Base-by-base conservation (phyloP, 1,140 invertebrate species). In the Halyomorpha halys region DNA sequence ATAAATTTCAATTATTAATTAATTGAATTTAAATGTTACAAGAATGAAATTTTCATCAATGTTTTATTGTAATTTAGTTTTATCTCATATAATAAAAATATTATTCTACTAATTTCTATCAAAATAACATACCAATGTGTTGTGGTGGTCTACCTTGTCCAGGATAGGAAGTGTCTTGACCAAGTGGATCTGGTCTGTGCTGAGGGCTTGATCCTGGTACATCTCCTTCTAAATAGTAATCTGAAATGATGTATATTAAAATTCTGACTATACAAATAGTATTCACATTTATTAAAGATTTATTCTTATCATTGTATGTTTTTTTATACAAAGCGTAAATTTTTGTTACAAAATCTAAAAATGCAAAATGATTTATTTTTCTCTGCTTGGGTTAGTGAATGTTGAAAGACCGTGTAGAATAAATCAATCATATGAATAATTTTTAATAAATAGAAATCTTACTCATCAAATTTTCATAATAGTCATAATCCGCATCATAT, bases 401-500 rank as follows among this genome's bases (percentile, higher is more conserved):
- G n/a, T n/a, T n/a, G n/a, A n/a, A n/a, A n/a, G n/a, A n/a, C n/a
- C n/a, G n/a, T n/a, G n/a, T n/a, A n/a, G n/a, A n/a, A n/a, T n/a
- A n/a, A n/a, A n/a, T n/a, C n/a, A n/a, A n/a, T n/a, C n/a, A n/a
- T n/a, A n/a, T n/a, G n/a, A n/a, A n/a, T n/a, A n/a, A n/a, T n/a
- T n/a, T n/a, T n/a, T n/a, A n/a, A 49, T 18, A 49, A 21, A 21
- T 18, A 21, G 47, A 23, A 30, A 47, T 62, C 69, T 67, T 66
- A 72, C 70, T 71, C 71, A 72, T 72, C 14, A 72, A 44, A 59
- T 72, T 72, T 65, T 94, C 90, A 71, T 92, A 94, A 73, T 92
- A 93, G 76, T 93, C 90, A 74, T 89, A 92, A 74, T 91, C 89
- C 0, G 87, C 86, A 74, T 94, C 90, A 71, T 91, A 91, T 64